Evolutionary conservation across 2,797 vertebrate species (phyloP).

Genomic region (Xyrichtys novacula): DNA sequence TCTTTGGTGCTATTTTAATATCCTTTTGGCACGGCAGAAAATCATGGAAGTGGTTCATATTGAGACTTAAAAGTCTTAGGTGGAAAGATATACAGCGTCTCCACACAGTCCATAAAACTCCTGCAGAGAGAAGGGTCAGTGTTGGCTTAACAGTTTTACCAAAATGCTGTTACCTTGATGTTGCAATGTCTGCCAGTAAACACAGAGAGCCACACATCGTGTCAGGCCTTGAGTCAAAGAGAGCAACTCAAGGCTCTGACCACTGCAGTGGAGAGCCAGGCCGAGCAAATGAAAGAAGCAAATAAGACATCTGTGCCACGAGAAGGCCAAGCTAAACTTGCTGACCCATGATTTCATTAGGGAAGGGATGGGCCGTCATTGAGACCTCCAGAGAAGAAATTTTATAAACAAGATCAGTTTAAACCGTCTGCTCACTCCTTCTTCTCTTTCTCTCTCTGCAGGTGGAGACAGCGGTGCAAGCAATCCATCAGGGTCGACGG

Average conservation of each 20-base stretch:
- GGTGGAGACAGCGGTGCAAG: conserved; percentile 83
- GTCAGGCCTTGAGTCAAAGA: conserved; percentile 41
- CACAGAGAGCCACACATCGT: conserved; percentile 56
- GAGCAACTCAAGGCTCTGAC: conserved; percentile 38
- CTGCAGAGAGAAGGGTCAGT: conserved; percentile 6
- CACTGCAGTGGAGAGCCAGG: conserved; percentile 52
- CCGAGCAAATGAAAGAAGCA: conserved; percentile 57
- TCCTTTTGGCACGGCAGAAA: not conserved
- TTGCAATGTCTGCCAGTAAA: conserved; percentile 39
- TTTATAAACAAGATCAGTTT: too few species aligned
- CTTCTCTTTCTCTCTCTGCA: conserved; percentile 22
- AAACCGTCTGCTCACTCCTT: not conserved
- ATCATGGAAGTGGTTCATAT: conserved; percentile 10
- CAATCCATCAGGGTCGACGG: conserved; percentile 86
- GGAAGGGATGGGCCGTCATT: conserved; percentile 7
- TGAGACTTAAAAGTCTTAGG: not conserved
- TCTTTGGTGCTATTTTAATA: conserved; percentile 13
- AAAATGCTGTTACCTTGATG: conserved; percentile 27
- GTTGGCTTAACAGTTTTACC: conserved; percentile 11
- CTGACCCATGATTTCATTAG: conserved; percentile 55
- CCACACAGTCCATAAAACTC: not conserved
- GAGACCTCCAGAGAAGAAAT: conserved; percentile 33
- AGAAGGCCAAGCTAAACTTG: conserved; percentile 56
- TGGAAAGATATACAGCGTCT: conserved; percentile 10
- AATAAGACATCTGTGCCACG: conserved; percentile 58